These are phyloP conservation scores for Chondrilla cf. caribensis DNA, from an alignment of 37 sponge, comb jelly and placozoan genomes.

Conservation along the genomic window DNA sequence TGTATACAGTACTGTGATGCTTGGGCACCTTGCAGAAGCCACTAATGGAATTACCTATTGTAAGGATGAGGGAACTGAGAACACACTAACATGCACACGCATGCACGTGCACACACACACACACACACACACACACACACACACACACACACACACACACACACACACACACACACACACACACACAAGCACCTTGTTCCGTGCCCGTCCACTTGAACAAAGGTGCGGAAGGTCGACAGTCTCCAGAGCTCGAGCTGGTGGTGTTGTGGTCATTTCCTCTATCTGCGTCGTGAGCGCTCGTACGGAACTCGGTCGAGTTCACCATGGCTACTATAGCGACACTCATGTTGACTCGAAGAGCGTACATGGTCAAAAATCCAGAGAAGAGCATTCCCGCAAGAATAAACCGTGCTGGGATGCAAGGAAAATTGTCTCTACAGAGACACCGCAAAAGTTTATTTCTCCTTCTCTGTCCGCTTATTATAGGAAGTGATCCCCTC, in stretches of 20 bases:
- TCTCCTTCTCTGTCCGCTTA: too few relatives aligned
- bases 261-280: neutral
- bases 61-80: too few relatives aligned
- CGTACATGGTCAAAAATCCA: slow-evolving; percentile 84
- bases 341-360: slow-evolving; percentile 84
- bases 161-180: too few relatives aligned
- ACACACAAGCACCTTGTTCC: neutral
- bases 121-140: too few relatives aligned
- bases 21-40: too few relatives aligned
- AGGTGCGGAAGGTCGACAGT: neutral
- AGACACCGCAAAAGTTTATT: neutral
- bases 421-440: slow-evolving; percentile 42
- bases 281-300: too few relatives aligned
- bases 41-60: too few relatives aligned
- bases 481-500: too few relatives aligned
- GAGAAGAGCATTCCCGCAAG: slow-evolving; percentile 60
- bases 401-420: slow-evolving; percentile 67
- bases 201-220: neutral
- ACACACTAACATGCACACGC: neutral
- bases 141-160: neutral
- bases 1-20: too few relatives aligned
- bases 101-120: neutral
- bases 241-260: neutral
- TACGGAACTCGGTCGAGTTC: slow-evolving; percentile 29
- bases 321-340: slow-evolving; percentile 89